Evolutionary conservation across 2,113 vertebrate species (phyloP).

Genomic region (Rattus norvegicus): DNA sequence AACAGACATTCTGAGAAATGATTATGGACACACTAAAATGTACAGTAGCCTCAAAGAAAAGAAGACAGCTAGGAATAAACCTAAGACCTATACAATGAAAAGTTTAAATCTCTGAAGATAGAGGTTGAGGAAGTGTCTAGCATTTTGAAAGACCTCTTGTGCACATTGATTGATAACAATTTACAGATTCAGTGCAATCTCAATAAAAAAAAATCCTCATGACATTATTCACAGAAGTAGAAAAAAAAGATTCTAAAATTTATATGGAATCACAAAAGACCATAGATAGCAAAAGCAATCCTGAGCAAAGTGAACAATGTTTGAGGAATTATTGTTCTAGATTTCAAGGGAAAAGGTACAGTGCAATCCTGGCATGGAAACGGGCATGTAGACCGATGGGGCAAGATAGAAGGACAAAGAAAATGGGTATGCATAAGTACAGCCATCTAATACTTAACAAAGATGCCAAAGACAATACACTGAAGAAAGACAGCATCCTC

Average conservation of each 20-base stretch:
- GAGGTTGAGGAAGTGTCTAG: background rate
- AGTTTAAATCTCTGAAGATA: background rate
- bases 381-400: background rate
- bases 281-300: background rate
- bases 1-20: background rate
- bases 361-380: background rate
- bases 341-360: background rate
- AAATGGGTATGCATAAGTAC: background rate
- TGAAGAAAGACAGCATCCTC: background rate
- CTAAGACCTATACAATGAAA: background rate
- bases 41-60: background rate
- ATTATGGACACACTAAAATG: background rate
- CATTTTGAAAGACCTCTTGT: background rate
- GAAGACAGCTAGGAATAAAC: background rate
- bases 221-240: background rate
- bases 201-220: background rate
- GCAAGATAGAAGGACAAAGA: background rate
- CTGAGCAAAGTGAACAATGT: background rate
- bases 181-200: background rate
- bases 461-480: background rate
- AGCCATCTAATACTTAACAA: background rate
- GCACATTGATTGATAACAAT: background rate
- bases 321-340: background rate
- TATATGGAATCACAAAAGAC: background rate
- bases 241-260: background rate